Percentiles rank a stretch among this genome's conserved stretches.
Evolutionary conservation across 2,113 vertebrate species (phyloP).

Genomic region (Oncorhynchus clarkii): DNA sequence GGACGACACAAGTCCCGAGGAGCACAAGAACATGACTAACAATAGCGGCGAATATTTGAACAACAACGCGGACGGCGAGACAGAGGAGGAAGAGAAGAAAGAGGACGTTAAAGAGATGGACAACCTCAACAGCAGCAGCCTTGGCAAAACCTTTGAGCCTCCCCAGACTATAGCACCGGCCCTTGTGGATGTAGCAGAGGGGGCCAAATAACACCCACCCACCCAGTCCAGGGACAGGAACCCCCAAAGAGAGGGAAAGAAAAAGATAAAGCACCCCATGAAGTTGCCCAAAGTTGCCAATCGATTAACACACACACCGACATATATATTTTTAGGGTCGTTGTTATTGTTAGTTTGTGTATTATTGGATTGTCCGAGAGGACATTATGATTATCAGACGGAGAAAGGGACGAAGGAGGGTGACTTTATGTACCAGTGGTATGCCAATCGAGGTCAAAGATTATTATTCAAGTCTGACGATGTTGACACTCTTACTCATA

Average conservation of each 20-base stretch:
- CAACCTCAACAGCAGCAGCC: conserved; percentile 44
- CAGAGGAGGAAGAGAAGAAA: neutral
- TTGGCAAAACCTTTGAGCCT: conserved; percentile 42
- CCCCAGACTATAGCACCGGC: conserved; percentile 34
- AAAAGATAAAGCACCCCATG: conserved; percentile 57
- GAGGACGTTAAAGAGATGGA: conserved; percentile 53
- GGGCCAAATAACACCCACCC: conserved; percentile 81
- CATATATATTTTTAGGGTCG: conserved; percentile 40
- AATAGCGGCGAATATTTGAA: neutral
- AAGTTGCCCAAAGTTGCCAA: conserved; percentile 71
- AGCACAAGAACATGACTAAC: conserved; percentile 5
- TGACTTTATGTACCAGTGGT: conserved; percentile 84
- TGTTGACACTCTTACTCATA: conserved; percentile 34
- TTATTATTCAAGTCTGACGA: conserved; percentile 49
- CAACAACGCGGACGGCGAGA: neutral
- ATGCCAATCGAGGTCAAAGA: conserved; percentile 88
- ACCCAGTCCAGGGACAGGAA: neutral
- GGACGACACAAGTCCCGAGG: neutral
- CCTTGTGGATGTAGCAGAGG: conserved; percentile 59
- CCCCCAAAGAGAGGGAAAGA: conserved; percentile 11
- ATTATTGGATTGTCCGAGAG: conserved; percentile 81
- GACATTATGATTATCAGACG: conserved; percentile 81
- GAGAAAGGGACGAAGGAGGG: conserved; percentile 59
- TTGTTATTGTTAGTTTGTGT: conserved; percentile 84
- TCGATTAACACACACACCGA: conserved; percentile 64